Base-by-base conservation (phyloP, 2,113 vertebrate species). In the Rutilus rutilus region DNA sequence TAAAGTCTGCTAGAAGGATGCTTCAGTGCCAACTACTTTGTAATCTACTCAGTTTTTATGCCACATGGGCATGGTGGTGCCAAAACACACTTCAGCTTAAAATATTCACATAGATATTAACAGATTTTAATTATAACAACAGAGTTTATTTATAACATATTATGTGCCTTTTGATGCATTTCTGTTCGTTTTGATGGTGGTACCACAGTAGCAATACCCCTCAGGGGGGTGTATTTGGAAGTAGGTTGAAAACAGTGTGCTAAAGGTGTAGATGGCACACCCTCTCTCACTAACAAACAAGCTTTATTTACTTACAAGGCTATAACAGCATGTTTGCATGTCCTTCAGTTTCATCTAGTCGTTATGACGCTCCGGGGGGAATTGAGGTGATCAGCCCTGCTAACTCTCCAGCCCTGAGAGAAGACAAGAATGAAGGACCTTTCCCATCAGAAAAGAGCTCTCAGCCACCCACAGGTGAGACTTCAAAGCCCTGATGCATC, bases 381-480 rank as follows among this genome's bases (percentile, higher is more conserved):
- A 98, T 99, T 78, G 98, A 99, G 93, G 97, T 98, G 87, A 98
- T 99, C 76, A 99, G 98, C 86, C 98, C 98, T 64, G 97, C 97
- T 86, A 96, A 91, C 91, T 99, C 98, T 14, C 98, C 98, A 12
- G 96, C 95, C 27, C 97, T 95, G 3, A 69, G 95, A 82, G 97
- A 96, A 90, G 97, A 97, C 91, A 99, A 93, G 93, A 95, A 89
- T 21, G 95, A 92, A 87, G 88, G 93, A 90, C 86, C 84, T 10
- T 96, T 95, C 79, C 94, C 91, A 5, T 93, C 93, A 27, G 96
- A 97, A 69, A 96, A 96, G 90, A 87, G 92, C 79, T 93, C 90
- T 88, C 95, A 94, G 86, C 96, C 95, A 87, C 85, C 94, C 88
- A 92, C 97, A 92, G 94, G 98, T 99, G 93, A 88, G 94, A 90